Evolutionary conservation across 2,797 vertebrate species (phyloP).

Genomic region (Alfaro cultratus): DNA sequence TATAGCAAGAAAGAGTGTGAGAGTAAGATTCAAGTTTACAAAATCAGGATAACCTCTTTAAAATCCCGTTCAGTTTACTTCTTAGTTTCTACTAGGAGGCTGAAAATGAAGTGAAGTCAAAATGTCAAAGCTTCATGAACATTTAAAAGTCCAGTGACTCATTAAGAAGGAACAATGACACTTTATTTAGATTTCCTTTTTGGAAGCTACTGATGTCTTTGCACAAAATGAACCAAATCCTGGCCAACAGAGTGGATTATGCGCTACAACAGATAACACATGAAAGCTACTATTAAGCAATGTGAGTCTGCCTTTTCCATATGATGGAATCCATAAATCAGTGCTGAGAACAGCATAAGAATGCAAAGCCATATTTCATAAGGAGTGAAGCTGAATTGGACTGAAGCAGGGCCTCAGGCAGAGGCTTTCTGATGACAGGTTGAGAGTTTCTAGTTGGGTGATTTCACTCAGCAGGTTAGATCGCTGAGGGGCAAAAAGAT

Average conservation of each 20-base stretch:
- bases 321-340: neutral
- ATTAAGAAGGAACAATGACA: conserved; percentile 6
- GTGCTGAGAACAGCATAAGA: neutral
- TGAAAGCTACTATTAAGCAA: neutral
- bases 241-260: neutral
- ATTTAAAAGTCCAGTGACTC: conserved; percentile 30
- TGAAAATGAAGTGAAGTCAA: neutral
- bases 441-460: neutral
- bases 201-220: conserved; percentile 3
- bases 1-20: neutral
- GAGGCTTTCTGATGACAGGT: neutral
- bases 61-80: conserved; percentile 5
- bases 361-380: neutral
- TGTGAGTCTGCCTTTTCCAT: conserved; percentile 1
- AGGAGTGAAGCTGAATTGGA: neutral
- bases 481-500: neutral
- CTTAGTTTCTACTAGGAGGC: neutral
- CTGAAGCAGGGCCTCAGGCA: neutral
- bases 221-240: conserved; percentile 13
- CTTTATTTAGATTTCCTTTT: conserved; percentile 12
- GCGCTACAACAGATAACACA: neutral
- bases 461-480: neutral
- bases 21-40: conserved; percentile 3
- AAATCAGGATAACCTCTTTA: neutral
- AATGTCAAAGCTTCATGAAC: conserved; percentile 20